Evolutionary conservation across 2,113 vertebrate genomes (phyloP).

Genomic region (Balaenoptera acutorostrata): DNA sequence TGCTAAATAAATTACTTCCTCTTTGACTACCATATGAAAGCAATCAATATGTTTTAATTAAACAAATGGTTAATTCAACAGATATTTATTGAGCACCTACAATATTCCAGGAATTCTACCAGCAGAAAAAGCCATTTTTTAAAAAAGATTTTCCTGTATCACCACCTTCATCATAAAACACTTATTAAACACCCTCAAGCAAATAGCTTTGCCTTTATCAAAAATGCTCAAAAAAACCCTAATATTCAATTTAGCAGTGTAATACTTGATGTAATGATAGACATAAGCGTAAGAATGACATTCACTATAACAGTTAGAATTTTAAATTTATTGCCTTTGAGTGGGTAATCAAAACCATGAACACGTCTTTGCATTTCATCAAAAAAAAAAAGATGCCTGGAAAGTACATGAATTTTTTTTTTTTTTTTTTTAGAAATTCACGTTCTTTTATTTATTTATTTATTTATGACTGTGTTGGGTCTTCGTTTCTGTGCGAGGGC

Average conservation of each 20-base stretch:
- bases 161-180: neutral
- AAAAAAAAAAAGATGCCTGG: neutral
- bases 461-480: too few species aligned
- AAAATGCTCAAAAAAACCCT: neutral
- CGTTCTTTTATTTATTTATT: too few species aligned
- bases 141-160: neutral
- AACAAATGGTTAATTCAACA: neutral
- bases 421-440: too few species aligned
- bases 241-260: neutral
- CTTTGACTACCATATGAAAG: neutral
- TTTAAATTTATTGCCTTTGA: neutral
- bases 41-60: neutral
- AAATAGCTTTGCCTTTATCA: neutral
- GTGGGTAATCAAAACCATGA: neutral
- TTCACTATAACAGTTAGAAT: neutral
- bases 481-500: too few species aligned
- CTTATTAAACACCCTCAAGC: neutral
- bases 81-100: neutral
- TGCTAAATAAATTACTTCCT: neutral
- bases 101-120: neutral
- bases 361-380: neutral
- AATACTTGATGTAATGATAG: neutral
- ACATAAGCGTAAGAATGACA: neutral
- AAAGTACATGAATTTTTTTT: neutral
- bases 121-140: neutral